Conservation (phyloP, 2,797 vertebrate species). For the Chiloscyllium punctatum region DNA sequence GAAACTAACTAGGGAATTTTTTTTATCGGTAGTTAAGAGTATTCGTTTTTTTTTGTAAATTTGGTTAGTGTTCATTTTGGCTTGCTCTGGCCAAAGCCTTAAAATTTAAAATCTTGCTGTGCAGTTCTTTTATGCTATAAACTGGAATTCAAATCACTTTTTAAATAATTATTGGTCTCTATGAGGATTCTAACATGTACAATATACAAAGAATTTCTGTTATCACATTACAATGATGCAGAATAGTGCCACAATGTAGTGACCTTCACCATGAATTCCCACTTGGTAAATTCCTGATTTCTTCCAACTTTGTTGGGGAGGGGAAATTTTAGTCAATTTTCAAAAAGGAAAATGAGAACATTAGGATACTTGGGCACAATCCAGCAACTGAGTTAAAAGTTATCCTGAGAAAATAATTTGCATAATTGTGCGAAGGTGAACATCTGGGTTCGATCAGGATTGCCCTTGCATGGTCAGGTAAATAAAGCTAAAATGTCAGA, state of each 20-base stretch:
- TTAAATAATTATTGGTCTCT: not conserved
- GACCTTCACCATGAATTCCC: not conserved
- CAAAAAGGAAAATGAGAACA: not conserved
- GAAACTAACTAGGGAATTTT: not conserved
- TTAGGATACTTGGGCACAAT: not conserved
- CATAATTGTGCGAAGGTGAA: not conserved
- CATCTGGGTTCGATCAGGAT: conserved; percentile 31
- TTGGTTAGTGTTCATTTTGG: not conserved
- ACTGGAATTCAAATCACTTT: not conserved
- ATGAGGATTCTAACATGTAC: not conserved
- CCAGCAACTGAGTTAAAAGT: not conserved
- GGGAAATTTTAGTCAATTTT: not conserved
- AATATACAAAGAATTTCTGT: not conserved
- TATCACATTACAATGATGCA: not conserved
- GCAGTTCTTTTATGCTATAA: not conserved
- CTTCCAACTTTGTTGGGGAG: not conserved
- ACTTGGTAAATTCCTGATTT: not conserved
- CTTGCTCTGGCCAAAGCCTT: not conserved
- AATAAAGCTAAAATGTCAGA: conserved; percentile 24
- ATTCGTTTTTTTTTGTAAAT: not conserved
- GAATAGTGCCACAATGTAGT: not conserved
- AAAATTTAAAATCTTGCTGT: not conserved
- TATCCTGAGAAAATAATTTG: not conserved
- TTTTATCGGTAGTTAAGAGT: not conserved
- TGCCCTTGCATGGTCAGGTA: conserved; percentile 4